These are phyloP conservation scores for Dromas ardeola DNA, from an alignment of 2,113 vertebrate genomes.

Conservation along the genomic window DNA sequence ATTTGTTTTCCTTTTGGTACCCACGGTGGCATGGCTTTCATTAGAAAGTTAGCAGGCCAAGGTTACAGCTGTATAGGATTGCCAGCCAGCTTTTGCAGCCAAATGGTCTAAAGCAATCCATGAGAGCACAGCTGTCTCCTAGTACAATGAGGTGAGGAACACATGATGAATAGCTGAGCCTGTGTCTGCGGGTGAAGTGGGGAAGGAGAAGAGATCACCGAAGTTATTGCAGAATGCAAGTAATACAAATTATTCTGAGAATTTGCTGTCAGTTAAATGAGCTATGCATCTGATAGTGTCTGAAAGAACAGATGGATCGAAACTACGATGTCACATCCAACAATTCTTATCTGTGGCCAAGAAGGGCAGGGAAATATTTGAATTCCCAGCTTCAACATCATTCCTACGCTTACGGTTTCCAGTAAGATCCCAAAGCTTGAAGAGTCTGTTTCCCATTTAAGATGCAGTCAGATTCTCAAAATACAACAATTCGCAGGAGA, in stretches of 20 bases:
- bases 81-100: slow-evolving; percentile 38
- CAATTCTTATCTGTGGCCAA: background rate
- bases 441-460: background rate
- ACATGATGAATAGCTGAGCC: background rate
- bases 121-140: slow-evolving; percentile 22
- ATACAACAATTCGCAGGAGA: background rate
- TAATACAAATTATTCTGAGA: background rate
- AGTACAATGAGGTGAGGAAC: background rate
- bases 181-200: background rate
- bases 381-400: background rate
- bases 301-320: slow-evolving; percentile 1
- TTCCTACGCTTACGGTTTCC: background rate
- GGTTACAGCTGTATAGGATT: slow-evolving; percentile 39
- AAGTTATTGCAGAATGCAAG: background rate
- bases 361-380: background rate
- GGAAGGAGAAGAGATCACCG: background rate
- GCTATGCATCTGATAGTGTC: background rate
- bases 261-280: slow-evolving; percentile 14
- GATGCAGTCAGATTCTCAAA: background rate
- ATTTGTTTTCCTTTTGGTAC: slow-evolving; percentile 44
- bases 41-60: background rate
- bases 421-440: background rate
- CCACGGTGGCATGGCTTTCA: slow-evolving; percentile 38
- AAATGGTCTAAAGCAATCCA: background rate
- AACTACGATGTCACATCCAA: background rate